Percentiles rank a stretch among this genome's conserved stretches.
These are phyloP conservation scores for Orchesella flavescens DNA, from an alignment of 2,888 invertebrate genomes.

Conservation along the genomic window DNA sequence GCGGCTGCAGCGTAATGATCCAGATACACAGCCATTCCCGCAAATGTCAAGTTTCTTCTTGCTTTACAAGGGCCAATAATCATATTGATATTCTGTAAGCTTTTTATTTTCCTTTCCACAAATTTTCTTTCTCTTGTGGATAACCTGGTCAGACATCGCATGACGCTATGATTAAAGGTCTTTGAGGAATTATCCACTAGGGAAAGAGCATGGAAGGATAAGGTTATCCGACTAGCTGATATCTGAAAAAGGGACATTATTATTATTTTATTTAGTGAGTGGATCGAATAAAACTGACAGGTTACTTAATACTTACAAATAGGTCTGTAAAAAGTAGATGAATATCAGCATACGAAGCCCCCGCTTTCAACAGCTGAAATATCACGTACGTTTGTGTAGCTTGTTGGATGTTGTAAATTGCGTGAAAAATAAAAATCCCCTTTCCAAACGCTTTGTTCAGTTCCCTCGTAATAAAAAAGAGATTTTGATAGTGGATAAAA, in stretches of 20 bases:
- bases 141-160: no score
- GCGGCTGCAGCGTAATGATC: not conserved
- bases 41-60: not conserved
- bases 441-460: no score
- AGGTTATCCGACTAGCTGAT: no score
- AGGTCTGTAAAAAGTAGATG: not conserved
- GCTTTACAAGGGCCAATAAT: not conserved
- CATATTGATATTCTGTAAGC: not conserved
- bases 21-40: no score
- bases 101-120: not conserved
- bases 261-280: no score
- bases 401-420: not conserved
- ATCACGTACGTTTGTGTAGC: not conserved
- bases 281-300: no score
- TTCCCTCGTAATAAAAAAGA: no score
- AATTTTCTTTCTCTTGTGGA: not conserved
- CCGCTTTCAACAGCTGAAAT: not conserved
- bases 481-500: no score
- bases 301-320: not conserved
- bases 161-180: not conserved
- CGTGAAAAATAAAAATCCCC: not conserved
- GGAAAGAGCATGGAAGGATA: not conserved
- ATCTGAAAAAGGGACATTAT: no score
- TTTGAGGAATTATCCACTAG: not conserved
- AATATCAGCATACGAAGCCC: not conserved